Percentiles rank a stretch among this genome's conserved stretches.
Conservation (phyloP, 37 sponge, comb jelly and placozoan species). For the Mnemiopsis leidyi region DNA sequence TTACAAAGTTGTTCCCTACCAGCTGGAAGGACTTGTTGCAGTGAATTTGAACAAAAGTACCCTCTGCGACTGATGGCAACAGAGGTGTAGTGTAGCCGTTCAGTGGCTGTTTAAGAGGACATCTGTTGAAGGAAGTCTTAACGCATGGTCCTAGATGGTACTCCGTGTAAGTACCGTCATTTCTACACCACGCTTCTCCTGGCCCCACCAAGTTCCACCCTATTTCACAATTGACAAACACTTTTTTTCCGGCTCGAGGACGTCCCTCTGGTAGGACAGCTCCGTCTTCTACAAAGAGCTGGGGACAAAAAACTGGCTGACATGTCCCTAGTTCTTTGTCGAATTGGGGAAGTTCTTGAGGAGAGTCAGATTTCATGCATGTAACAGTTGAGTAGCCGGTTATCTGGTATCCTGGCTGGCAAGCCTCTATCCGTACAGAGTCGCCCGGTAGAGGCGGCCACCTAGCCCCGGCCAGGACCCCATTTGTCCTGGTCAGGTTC, state of each 20-base stretch:
- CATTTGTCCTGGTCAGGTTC: background rate
- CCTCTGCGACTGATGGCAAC: slow-evolving; percentile 1
- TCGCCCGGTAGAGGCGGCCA: slow-evolving; percentile 5
- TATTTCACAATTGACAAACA: slow-evolving; percentile 24
- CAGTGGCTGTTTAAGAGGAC: background rate
- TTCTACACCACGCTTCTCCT: background rate
- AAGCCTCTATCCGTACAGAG: background rate
- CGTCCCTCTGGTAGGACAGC: slow-evolving; percentile 6
- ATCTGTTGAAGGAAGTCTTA: background rate
- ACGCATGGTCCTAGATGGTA: background rate
- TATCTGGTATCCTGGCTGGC: background rate
- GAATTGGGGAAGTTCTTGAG: background rate
- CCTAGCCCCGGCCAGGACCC: background rate
- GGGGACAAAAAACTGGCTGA: slow-evolving; percentile 3
- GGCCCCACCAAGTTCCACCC: slow-evolving; percentile 35
- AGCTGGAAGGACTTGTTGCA: background rate
- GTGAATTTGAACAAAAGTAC: background rate
- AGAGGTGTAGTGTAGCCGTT: background rate
- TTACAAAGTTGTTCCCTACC: background rate
- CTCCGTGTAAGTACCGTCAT: background rate
- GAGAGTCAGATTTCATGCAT: background rate
- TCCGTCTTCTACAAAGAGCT: background rate
- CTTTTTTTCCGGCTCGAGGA: background rate
- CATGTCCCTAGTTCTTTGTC: background rate
- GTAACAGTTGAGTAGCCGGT: background rate